Conservation (phyloP, 35 echinoderm and acorn worm genomes). For the Nesometra sesokonis region DNA sequence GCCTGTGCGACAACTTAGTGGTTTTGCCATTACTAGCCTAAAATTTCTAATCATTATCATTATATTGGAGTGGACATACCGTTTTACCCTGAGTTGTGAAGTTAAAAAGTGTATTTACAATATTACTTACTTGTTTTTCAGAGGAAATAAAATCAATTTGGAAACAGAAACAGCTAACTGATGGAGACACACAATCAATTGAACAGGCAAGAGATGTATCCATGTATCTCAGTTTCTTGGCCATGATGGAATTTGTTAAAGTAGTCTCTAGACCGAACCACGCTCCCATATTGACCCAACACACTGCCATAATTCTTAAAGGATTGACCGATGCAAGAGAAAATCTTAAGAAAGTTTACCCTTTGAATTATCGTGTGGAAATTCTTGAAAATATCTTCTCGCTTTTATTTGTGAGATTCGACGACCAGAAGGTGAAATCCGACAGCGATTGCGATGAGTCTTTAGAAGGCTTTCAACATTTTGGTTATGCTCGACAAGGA, state of each 20-base stretch:
- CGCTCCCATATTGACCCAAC: neutral
- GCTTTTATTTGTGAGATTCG: conserved; percentile 61
- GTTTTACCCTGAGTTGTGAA: neutral
- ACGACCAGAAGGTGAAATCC: conserved; percentile 8
- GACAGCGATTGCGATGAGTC: neutral
- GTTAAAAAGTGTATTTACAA: neutral
- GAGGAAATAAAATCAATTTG: neutral
- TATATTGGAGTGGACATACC: neutral
- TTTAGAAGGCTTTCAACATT: neutral
- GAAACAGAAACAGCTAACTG: neutral
- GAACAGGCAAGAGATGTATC: conserved; percentile 68
- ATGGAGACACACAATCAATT: neutral
- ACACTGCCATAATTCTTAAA: conserved; percentile 16
- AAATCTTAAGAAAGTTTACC: conserved; percentile 40
- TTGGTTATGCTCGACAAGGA: too few relatives aligned
- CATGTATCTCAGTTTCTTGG: conserved; percentile 64
- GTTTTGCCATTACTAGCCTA: too few relatives aligned
- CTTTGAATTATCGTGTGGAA: conserved; percentile 81
- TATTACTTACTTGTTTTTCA: neutral
- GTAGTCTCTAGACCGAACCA: neutral
- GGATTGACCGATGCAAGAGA: conserved; percentile 30
- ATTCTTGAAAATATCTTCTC: conserved; percentile 90
- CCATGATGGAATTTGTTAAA: conserved; percentile 28
- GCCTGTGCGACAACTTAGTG: too few relatives aligned
- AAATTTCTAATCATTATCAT: too few relatives aligned